Percentiles rank a stretch among this genome's conserved stretches.
phyloP scores from a whole-genome alignment of 2,113 vertebrate species.

The Pycnonotus jocosus region DNA sequence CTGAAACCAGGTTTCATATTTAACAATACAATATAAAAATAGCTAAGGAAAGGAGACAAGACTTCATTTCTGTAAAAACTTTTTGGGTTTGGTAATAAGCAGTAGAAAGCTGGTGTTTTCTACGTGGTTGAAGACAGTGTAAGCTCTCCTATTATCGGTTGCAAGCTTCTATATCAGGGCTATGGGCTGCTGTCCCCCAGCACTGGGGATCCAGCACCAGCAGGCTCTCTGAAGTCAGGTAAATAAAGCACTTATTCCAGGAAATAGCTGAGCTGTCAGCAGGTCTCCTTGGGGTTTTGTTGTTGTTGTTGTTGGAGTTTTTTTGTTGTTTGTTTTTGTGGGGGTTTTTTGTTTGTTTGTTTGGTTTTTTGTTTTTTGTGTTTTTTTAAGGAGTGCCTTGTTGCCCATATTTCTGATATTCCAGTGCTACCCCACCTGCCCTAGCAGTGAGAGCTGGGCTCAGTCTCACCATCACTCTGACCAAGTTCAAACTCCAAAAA shows the following conservation, averaged over 20 bases:
- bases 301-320: too few relatives aligned
- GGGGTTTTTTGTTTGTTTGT: too few relatives aligned
- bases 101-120: not conserved
- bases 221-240: not conserved
- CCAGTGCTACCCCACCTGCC: not conserved
- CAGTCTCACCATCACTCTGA: not conserved
- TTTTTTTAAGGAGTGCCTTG: not conserved
- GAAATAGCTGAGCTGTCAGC: not conserved
- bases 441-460: not conserved
- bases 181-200: not conserved
- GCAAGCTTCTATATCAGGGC: not conserved
- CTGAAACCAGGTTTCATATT: not conserved
- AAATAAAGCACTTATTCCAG: not conserved
- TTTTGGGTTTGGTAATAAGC: not conserved
- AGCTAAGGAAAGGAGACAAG: not conserved
- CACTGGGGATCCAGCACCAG: not conserved
- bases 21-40: not conserved
- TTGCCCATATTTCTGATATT: not conserved
- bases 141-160: not conserved
- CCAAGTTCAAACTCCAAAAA: not conserved
- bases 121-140: not conserved
- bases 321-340: too few relatives aligned
- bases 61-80: not conserved
- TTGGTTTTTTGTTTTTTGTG: not conserved
- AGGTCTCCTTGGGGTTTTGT: not conserved